Evolutionary conservation across 2,797 vertebrate species (phyloP).

Genomic region (Argya squamiceps): DNA sequence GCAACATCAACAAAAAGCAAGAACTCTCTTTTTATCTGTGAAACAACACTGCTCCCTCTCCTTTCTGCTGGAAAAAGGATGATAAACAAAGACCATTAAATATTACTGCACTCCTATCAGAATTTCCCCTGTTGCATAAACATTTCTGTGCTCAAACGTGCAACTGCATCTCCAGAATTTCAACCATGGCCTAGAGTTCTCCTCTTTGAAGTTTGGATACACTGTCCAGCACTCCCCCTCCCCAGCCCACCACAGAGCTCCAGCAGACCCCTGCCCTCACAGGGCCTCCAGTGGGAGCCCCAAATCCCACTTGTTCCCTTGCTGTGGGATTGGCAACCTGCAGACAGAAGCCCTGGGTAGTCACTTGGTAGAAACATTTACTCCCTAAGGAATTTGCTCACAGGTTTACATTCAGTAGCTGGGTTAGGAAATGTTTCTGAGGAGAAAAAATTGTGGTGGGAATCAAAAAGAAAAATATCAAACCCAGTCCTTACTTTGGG

Average conservation of each 20-base stretch:
- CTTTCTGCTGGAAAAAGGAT: neutral
- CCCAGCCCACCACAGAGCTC: neutral
- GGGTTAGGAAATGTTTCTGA: neutral
- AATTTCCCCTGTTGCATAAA: neutral
- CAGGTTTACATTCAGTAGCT: neutral
- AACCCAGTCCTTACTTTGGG: neutral
- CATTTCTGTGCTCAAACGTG: neutral
- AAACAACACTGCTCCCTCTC: neutral
- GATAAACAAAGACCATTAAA: neutral
- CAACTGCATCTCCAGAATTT: neutral
- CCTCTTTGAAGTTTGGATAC: neutral
- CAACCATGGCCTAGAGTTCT: neutral
- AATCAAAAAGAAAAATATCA: neutral
- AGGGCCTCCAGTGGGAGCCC: neutral
- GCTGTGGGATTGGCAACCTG: rapidly evolving
- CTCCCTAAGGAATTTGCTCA: neutral
- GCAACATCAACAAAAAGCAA: neutral
- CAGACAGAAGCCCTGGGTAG: neutral
- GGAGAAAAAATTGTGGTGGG: neutral
- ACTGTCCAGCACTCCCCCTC: neutral
- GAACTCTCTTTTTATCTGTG: neutral
- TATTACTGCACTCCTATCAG: neutral
- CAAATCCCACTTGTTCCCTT: neutral
- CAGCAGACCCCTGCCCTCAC: neutral
- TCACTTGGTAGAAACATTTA: rapidly evolving